Conservation (phyloP, 2,113 vertebrate species). For the Falco punctatus region DNA sequence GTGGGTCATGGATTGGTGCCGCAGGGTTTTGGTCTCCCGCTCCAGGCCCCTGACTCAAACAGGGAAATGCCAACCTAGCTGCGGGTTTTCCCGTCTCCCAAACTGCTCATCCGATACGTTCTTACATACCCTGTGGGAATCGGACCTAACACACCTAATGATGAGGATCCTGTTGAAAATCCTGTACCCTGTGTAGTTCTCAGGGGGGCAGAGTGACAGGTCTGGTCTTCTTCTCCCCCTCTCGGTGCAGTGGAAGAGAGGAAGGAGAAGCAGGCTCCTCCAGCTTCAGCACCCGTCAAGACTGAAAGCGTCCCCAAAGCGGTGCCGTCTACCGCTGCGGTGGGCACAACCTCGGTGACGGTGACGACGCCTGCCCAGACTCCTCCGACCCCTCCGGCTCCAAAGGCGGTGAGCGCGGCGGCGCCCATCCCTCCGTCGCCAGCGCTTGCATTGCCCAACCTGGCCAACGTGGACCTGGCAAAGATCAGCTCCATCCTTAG, state of each 20-base stretch:
- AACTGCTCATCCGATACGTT: rapidly evolving
- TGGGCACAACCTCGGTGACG: not conserved
- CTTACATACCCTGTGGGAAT: not conserved
- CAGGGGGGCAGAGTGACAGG: rapidly evolving
- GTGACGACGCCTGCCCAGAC: not conserved
- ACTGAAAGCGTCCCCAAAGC: constrained; percentile 62
- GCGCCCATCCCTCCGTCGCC: constrained; percentile 50
- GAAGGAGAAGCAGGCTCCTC: constrained; percentile 78
- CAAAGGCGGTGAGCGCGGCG: constrained; percentile 35
- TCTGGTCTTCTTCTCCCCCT: not conserved
- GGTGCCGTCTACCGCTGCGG: not conserved
- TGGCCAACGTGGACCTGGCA: constrained; percentile 96
- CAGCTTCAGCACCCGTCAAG: constrained; percentile 20
- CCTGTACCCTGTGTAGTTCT: rapidly evolving
- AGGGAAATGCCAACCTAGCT: rapidly evolving
- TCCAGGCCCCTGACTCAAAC: not conserved
- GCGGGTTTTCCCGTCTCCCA: not conserved
- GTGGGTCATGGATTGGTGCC: not conserved
- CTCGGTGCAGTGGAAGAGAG: constrained; percentile 80
- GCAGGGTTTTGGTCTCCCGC: not conserved
- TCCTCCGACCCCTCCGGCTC: constrained; percentile 23
- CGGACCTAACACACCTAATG: not conserved
- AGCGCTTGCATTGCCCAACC: constrained; percentile 80
- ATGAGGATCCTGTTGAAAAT: not conserved
- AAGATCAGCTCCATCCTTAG: constrained; percentile 99